Evolutionary conservation across 2,113 vertebrate species (phyloP), one percentile per base, ranked within the genome.

Genomic region (Xiphias gladius): DNA sequence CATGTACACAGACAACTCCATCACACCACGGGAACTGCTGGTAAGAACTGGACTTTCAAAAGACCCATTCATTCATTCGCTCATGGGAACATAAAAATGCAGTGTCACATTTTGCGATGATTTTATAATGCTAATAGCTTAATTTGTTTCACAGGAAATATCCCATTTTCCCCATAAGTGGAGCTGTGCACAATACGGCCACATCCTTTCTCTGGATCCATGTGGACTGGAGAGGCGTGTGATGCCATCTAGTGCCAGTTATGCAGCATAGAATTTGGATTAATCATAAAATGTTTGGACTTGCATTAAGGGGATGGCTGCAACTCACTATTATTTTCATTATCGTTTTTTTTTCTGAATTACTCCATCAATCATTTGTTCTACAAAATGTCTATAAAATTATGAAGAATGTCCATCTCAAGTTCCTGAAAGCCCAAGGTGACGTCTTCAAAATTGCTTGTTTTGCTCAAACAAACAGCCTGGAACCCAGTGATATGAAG

Each of bases 1-100:
- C 93, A 96, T 97, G 89, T 99, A 98, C 73, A 99, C 98, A 50
- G 98, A 99, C 93, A 97, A 98, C 93, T 97, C 97, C 89, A 96
- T 99, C 95, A 96, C 94, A 80, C 94, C 96, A 62, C 94, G 95
- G 86, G 97, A 98, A 90, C 96, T 99, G 94, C 97, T 99, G 98
- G 98, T 99, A 97, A 97, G 94, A 86, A 71, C 73, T 64, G 10
- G 17, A 22, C 24, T 76, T 19, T 84, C 43, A 69, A 73, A 77
- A 67, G 39, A 46, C 75, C 63, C 64, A 75, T 79, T 78, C 64
- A 86, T 78, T 37, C 52, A 48, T 80, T 86, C 67, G 75, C 74
- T 77, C 54, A 19, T 3, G 0, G 22, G 67, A 76, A 54, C 32
- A 41, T 70, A 14, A 80, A 73, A 79, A 78, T 80, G 70, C 39